These are phyloP conservation scores for Scaptomyza polygonia DNA, from an alignment of 2,888 invertebrate genomes.

Conservation along the genomic window DNA sequence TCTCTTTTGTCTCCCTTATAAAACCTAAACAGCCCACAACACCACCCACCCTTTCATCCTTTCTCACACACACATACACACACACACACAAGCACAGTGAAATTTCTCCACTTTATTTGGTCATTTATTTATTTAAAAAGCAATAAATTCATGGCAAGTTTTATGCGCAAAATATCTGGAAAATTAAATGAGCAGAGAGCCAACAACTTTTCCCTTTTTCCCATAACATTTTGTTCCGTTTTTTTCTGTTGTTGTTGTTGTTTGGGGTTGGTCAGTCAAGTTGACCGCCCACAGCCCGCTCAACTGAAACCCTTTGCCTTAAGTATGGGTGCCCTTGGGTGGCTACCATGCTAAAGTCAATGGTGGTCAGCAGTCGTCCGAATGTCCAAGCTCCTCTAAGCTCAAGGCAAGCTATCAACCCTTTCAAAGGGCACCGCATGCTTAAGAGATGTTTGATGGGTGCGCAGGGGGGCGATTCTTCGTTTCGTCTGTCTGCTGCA, in stretches of 20 bases:
- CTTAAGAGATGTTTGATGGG: conserved; percentile 32
- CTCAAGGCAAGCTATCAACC: conserved; percentile 53
- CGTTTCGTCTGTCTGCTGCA: conserved; percentile 33
- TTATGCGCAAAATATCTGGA: conserved; percentile 76
- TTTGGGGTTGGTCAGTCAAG: conserved; percentile 44
- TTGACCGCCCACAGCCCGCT: background rate
- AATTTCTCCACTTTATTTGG: conserved; percentile 74
- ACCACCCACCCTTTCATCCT: background rate
- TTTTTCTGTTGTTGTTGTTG: background rate
- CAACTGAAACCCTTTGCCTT: conserved; percentile 2
- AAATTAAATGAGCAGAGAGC: conserved; percentile 78
- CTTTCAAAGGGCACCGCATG: conserved; percentile 61
- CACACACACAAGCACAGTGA: conserved; percentile 5
- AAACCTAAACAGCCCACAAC: background rate
- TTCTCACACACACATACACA: conserved; percentile 8
- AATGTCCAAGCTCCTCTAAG: conserved; percentile 37
- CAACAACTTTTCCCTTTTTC: conserved; percentile 26
- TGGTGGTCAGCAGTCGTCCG: conserved; percentile 56
- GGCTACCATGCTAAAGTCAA: conserved; percentile 55
- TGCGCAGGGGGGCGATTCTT: background rate
- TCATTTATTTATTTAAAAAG: conserved; percentile 82
- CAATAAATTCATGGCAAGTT: conserved; percentile 83
- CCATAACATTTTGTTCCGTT: conserved; percentile 8
- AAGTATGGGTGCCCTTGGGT: conserved; percentile 32
- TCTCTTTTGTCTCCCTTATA: conserved; percentile 9